phyloP scores from a whole-genome alignment of 2,797 vertebrate genomes.

The Mormyrops boulengeri region DNA sequence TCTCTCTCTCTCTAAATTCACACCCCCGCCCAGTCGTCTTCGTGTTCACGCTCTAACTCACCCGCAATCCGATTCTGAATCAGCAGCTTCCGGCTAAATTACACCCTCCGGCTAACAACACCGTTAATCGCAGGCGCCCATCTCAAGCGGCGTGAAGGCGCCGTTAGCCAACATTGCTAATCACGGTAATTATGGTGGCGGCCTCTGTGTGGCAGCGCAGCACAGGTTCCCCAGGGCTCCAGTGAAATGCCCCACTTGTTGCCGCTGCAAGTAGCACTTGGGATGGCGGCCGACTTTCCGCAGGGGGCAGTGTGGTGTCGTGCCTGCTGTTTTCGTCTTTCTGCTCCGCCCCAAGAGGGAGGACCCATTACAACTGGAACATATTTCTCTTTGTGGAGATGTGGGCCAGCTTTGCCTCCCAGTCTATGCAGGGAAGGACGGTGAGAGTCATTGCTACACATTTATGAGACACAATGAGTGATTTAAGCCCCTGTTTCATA shows the following conservation, averaged over 20 bases:
- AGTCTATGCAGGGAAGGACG: neutral
- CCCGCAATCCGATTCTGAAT: neutral
- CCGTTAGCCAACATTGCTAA: conserved; percentile 33
- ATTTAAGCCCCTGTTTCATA: neutral
- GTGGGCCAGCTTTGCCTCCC: neutral
- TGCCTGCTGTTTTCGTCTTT: neutral
- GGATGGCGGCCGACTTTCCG: neutral
- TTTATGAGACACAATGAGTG: neutral
- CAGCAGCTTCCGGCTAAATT: neutral
- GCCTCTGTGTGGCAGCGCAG: conserved; percentile 30
- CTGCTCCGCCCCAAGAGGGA: neutral
- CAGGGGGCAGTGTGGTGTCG: neutral
- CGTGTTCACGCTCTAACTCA: neutral
- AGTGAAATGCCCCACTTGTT: neutral
- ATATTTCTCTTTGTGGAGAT: neutral
- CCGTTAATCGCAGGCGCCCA: conserved; percentile 4
- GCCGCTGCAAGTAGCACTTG: neutral
- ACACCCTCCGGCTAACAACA: neutral
- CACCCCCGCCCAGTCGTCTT: neutral
- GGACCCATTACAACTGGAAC: neutral
- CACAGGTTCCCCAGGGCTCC: conserved; percentile 11
- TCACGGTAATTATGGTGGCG: conserved; percentile 37
- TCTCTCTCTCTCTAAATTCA: neutral
- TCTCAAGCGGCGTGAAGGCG: neutral
- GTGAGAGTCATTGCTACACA: neutral